Percentiles rank a stretch among this genome's conserved stretches.
Evolutionary conservation across 2,888 invertebrate genomes (phyloP).

Genomic region (Rhamphomyia laevipes): DNA sequence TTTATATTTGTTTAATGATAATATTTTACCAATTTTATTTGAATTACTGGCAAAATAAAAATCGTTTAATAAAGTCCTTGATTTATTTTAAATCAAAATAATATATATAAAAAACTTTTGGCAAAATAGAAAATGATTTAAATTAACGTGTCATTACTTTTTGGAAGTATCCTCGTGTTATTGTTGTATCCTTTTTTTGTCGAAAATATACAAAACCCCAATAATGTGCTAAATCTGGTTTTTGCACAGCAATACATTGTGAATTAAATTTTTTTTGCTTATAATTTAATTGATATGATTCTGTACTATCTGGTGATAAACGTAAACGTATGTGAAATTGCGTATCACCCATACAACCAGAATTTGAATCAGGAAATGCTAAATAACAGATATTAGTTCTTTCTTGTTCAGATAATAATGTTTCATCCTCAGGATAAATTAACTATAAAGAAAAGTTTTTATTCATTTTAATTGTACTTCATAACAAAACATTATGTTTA

Average conservation of each 20-base stretch:
- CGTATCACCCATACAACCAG: conserved; percentile 97
- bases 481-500: background rate
- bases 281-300: conserved; percentile 34
- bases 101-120: too few relatives aligned
- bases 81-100: too few relatives aligned
- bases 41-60: too few relatives aligned
- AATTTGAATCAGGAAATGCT: conserved; percentile 98
- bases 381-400: conserved; percentile 92
- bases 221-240: conserved; percentile 75
- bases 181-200: conserved; percentile 81
- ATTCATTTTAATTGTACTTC: conserved; percentile 3
- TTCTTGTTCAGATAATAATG: conserved; percentile 60
- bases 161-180: conserved; percentile 96
- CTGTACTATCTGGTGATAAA: conserved; percentile 45
- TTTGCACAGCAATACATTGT: conserved; percentile 61
- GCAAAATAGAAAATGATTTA: too few relatives aligned
- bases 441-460: conserved; percentile 43
- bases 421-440: conserved; percentile 65
- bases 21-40: too few relatives aligned
- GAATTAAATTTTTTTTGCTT: conserved; percentile 60
- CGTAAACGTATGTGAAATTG: conserved; percentile 90
- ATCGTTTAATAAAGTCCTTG: too few relatives aligned
- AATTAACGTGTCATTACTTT: too few relatives aligned
- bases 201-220: conserved; percentile 99
- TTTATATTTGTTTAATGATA: too few relatives aligned